Base-by-base conservation (phyloP, 2,113 vertebrate genomes). In the Python bivittatus region DNA sequence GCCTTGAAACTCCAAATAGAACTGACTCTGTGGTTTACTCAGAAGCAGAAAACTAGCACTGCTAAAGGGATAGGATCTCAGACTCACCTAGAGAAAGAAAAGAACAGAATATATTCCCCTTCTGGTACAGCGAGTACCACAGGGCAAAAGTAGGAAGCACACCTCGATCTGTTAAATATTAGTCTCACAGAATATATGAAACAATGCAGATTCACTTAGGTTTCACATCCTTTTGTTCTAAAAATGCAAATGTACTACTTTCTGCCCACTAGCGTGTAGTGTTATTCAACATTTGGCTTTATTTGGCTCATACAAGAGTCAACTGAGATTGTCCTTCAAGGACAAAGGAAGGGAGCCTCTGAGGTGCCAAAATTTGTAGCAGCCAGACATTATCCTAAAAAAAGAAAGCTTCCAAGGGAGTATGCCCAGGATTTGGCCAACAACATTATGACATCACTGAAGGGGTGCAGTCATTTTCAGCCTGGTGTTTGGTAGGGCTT, bases 271-370 rank as follows among this genome's bases (percentile, higher is more conserved):
- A 27, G 56, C 8, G 12, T 64, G 25, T 42, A 64, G 13, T 44
- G 44, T 64, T 48, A 64, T 89, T 44, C 27, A 89, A 52, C 15
- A 88, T 52, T n/a, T 88, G 7, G 17, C 54, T 57, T 57, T 60
- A 33, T 54, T 42, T 84, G 6, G 10, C 22, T 54, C 20, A 20
- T 4, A 27, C 42, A 38, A 57, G 15, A 57, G 23, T 33, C 42
- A 38, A 20, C 17, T 84, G 53, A 92, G 53, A 89, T 91, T 90
- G 68, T 88, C 86, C 5, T 72, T 90, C 42, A 64, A 86, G 86
- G 58, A 88, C 87, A 88, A 88, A 87, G 53, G 48, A 33, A 79
- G 20, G 20, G 64, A 90, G 52, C 3, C 10, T 72, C 8, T 72
- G 9, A 52, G 17, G 29, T n/a, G 61, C 52, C 68, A 38, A 38